Evolutionary conservation across 2,797 vertebrate genomes (phyloP), one percentile per base, ranked within the genome.

Genomic region (Scyliorhinus canicula): DNA sequence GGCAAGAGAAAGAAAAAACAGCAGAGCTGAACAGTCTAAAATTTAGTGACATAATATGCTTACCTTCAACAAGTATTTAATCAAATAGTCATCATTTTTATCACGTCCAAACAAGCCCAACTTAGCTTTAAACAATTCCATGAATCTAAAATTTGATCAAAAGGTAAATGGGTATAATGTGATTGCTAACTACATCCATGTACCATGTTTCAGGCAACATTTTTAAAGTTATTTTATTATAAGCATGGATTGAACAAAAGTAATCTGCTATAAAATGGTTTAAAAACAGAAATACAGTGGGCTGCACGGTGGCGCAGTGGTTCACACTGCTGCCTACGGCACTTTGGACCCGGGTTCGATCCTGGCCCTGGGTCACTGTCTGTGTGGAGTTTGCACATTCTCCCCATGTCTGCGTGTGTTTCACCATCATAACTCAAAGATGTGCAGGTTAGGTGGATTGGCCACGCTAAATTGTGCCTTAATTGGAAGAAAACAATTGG

Each of bases 101-200:
- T 95, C 96, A 60, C 97, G 96, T 93, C 97, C 97, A 65, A 98
- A 96, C 52, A 98, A 97, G 90, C 98, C 98, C 96, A 98, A 95
- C 96, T 98, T 98, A 95, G 95, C 96, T 96, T 97, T 98, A 95
- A 98, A 98, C 4, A 98, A 95, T 95, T 98, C 97, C 95, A 97
- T 97, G 96, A 98, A 97, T 96, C 98, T 98, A 95, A 95, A 95
- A 52, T 52, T 93, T 71, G 28, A 35, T 71, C 50, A 71, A 47
- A 74, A 94, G 31, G 28, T 94, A 74, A 93, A 74, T 93, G 28
- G 24, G 40, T 52, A n/a, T 35, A 44, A 69, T 35, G 65, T 93
- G 12, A 69, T 40, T 93, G 44, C 26, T 93, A 90, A 90, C 6
- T 60, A 90, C 55, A 90, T 57, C 50, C 4, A 63, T 90, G 31